Conservation (phyloP, 2,113 vertebrate species). For the Progne subis region DNA sequence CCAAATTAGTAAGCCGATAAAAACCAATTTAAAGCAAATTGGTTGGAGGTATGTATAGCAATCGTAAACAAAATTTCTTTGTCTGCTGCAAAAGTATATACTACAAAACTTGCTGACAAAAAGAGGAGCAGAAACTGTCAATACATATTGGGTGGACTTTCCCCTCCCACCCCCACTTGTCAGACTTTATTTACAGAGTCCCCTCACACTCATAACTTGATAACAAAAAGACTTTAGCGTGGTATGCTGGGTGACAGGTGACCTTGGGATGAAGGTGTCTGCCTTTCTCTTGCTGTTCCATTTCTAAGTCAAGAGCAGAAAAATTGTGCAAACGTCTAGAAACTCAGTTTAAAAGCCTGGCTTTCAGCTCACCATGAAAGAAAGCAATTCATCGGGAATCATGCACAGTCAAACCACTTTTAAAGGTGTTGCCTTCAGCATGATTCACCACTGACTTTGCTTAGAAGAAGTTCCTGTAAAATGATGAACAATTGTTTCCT, state of each 20-base stretch:
- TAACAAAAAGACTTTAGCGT: background rate
- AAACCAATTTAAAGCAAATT: background rate
- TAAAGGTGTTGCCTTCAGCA: rapidly evolving
- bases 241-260: background rate
- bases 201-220: background rate
- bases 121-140: background rate
- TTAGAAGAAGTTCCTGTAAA: background rate
- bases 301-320: background rate
- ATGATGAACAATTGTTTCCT: background rate
- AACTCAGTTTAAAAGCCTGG: background rate
- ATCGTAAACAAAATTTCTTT: background rate
- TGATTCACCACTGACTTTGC: background rate
- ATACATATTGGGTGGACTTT: background rate
- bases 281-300: background rate
- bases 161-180: background rate
- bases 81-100: background rate
- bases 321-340: background rate
- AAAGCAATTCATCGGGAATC: background rate
- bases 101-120: background rate
- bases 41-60: background rate
- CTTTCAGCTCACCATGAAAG: background rate
- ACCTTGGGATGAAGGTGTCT: background rate
- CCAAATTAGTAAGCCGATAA: background rate
- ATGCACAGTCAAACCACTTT: background rate
- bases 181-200: background rate